phyloP scores from a whole-genome alignment of 2,888 invertebrate genomes.

The Buathra laborator region DNA sequence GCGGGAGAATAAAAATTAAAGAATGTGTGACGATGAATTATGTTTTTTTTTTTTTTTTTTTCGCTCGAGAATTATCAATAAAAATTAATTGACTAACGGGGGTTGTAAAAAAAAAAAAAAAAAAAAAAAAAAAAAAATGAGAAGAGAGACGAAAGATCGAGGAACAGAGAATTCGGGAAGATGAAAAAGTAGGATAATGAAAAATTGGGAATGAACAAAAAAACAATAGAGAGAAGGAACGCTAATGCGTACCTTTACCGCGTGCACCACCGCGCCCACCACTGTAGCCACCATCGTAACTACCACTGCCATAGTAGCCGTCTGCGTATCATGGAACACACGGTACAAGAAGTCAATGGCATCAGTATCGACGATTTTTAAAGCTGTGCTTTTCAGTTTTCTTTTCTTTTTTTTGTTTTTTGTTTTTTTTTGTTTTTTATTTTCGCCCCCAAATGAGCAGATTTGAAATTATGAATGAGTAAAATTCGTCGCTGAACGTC shows the following conservation, averaged over 20 bases:
- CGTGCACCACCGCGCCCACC: slow-evolving; percentile 94
- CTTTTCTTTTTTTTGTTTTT: neutral
- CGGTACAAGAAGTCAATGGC: slow-evolving; percentile 80
- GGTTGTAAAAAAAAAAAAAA: neutral
- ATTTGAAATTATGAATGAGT: neutral
- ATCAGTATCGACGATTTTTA: slow-evolving; percentile 75
- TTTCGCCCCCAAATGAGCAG: slow-evolving; percentile 19
- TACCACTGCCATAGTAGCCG: slow-evolving; percentile 93
- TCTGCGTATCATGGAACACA: slow-evolving; percentile 86
- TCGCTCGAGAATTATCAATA: slow-evolving; percentile 6
- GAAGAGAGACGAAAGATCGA: slow-evolving; percentile 15
- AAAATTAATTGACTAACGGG: neutral
- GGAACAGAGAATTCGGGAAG: slow-evolving; percentile 4
- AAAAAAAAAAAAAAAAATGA: slow-evolving; percentile 1
- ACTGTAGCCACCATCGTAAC: slow-evolving; percentile 95
- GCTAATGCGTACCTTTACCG: slow-evolving; percentile 92
- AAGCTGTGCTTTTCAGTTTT: slow-evolving; percentile 8
- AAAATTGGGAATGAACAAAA: slow-evolving; percentile 68
- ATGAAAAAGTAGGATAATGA: slow-evolving; percentile 23
- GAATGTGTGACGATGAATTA: slow-evolving; percentile 15
- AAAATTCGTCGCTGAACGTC: neutral
- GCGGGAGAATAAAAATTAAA: slow-evolving; percentile 1
- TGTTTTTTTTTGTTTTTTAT: neutral
- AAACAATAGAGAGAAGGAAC: slow-evolving; percentile 84
- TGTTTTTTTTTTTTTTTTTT: neutral